Percentiles rank a stretch among this genome's conserved stretches.
These are phyloP conservation scores for Phataginus tricuspis DNA, from an alignment of 2,797 vertebrate species.

Conservation along the genomic window DNA sequence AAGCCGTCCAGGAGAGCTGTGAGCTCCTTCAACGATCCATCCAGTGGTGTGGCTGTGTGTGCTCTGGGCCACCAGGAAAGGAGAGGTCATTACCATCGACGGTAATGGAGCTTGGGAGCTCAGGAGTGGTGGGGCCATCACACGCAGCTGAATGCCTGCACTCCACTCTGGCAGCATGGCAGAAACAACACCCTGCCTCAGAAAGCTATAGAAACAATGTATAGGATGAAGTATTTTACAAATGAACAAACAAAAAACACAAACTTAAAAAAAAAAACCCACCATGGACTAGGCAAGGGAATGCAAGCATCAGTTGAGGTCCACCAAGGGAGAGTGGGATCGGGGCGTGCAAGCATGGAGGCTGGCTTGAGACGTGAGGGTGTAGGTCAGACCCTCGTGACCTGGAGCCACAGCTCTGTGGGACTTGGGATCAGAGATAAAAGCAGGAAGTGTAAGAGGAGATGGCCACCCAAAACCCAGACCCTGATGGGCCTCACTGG, in stretches of 20 bases:
- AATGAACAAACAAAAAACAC: not conserved
- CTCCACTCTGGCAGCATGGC: rapidly evolving
- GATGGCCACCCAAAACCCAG: not conserved
- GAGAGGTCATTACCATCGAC: not conserved
- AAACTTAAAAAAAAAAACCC: not conserved
- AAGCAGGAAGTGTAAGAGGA: not conserved
- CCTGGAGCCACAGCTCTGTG: not conserved
- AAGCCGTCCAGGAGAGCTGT: not conserved
- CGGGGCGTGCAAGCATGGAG: not conserved
- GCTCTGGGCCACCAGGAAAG: not conserved
- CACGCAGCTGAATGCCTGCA: rapidly evolving
- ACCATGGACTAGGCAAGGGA: too few species aligned
- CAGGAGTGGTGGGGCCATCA: not conserved
- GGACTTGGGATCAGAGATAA: not conserved
- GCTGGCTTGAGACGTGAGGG: not conserved
- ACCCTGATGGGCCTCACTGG: not conserved
- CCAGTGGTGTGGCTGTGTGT: rapidly evolving
- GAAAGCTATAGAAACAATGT: not conserved
- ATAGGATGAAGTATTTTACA: not conserved
- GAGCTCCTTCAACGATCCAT: rapidly evolving
- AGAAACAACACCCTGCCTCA: not conserved
- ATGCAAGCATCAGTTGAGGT: not conserved
- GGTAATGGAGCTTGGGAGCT: rapidly evolving
- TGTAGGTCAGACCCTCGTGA: rapidly evolving
- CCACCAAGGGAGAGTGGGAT: not conserved